Evolutionary conservation across 2,888 invertebrate species (phyloP).

Genomic region (Polyommatus icarus): DNA sequence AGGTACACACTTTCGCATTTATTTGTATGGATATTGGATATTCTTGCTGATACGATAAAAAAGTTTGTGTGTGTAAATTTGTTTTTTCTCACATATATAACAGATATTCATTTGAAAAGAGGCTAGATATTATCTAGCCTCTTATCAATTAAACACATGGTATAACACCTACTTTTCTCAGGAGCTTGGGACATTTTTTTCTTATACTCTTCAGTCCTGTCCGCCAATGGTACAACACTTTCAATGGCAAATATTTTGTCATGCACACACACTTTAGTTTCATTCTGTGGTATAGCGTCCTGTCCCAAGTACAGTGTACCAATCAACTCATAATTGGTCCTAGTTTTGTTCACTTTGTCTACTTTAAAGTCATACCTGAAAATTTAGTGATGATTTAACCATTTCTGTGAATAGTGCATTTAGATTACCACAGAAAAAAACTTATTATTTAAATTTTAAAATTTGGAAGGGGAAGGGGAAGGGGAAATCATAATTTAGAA

Average conservation of each 20-base stretch:
- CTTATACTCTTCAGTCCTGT: slow-evolving; percentile 69
- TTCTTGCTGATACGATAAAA: too few species aligned
- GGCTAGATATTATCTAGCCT: too few species aligned
- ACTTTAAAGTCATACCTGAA: slow-evolving; percentile 80
- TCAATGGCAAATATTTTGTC: slow-evolving; percentile 86
- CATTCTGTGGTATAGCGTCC: slow-evolving; percentile 78
- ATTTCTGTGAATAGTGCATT: not conserved
- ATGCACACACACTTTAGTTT: slow-evolving; percentile 78
- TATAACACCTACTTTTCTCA: slow-evolving; percentile 58
- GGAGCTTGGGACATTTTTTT: slow-evolving; percentile 53
- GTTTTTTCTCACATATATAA: too few species aligned
- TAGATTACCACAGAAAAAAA: too few species aligned
- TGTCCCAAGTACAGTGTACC: slow-evolving; percentile 82
- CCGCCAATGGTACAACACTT: slow-evolving; percentile 64
- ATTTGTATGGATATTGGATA: too few species aligned
- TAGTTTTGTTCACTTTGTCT: slow-evolving; percentile 64
- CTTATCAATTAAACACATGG: not conserved
- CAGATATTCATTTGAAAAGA: too few species aligned
- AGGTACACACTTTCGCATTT: too few species aligned
- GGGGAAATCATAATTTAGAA: too few species aligned
- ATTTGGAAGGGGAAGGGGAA: too few species aligned
- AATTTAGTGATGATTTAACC: not conserved
- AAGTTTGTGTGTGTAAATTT: too few species aligned
- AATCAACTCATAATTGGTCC: slow-evolving; percentile 63
- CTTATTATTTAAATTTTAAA: too few species aligned